Base-by-base conservation (phyloP, 2,888 invertebrate genomes). In the Leucania comma region DNA sequence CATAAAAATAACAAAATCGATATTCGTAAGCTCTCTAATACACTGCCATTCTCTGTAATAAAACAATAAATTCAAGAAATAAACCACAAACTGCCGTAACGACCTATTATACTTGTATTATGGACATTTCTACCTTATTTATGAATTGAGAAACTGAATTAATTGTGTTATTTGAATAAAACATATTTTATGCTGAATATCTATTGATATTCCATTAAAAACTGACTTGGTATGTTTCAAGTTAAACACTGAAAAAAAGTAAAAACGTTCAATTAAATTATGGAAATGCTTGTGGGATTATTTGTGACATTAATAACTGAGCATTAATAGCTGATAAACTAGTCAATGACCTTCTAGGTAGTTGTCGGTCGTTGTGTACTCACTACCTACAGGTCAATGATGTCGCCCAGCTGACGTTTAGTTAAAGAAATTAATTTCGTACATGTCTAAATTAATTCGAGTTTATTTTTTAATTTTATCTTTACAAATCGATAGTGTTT, bases 141-240 rank as follows among this genome's bases (percentile, higher is more conserved):
- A 57, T 50, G 68, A 78, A 67, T 60, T 68, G 58, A 78, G 53
- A 62, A 72, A 59, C 54, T 58, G 10, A 12, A 29, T 14, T 74
- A 67, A 82, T 79, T 79, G 42, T 68, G 53, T 32, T 56, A n/a
- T 67, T 53, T 67, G 50, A 77, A 77, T 77, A 65, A 73, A 79
- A 48, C 35, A 75, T 59, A 51, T 59, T 57, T 78, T 56, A 60
- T 73, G 51, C 12, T 51, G 56, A 78, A 60, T 51, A 38, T 48
- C 24, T 50, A 78, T 74, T 72, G 51, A 57, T 51, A 58, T 62
- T 61, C 56, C 29, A 72, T 53, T 78, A 72, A 48, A 48, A 54
- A 58, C n/a, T 46, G 8, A 50, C 1, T 67, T 53, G 0, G 14
- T 26, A 20, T n/a, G 46, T 14, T 14, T 4, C 17, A 50, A 64